These are phyloP conservation scores for Gambelia wislizenii DNA, from an alignment of 2,797 vertebrate genomes.

Conservation along the genomic window DNA sequence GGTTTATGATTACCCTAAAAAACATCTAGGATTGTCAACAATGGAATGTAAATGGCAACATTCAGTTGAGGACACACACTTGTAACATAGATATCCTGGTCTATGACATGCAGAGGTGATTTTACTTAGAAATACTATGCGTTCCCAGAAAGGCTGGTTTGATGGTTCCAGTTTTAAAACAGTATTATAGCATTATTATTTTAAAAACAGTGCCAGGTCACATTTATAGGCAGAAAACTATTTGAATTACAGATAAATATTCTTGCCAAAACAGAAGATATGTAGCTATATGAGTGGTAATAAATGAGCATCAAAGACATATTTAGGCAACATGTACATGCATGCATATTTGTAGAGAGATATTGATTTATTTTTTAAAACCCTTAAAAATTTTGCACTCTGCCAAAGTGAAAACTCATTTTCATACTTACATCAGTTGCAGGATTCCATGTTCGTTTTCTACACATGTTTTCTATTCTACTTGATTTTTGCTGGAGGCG, in stretches of 20 bases:
- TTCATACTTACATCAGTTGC: neutral
- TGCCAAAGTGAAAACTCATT: neutral
- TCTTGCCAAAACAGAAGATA: neutral
- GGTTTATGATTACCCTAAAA: neutral
- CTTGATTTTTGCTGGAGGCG: too few relatives aligned
- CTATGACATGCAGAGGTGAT: neutral
- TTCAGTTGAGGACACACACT: neutral
- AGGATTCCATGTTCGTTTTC: neutral
- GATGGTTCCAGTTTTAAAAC: neutral
- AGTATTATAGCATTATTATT: neutral
- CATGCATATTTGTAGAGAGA: neutral
- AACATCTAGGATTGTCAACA: neutral
- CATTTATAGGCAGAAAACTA: neutral
- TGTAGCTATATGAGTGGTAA: too few relatives aligned
- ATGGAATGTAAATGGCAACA: neutral
- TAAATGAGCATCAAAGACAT: neutral
- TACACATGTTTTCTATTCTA: neutral
- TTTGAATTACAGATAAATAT: neutral
- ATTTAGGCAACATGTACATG: neutral
- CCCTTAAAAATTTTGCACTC: neutral
- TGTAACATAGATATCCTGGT: neutral
- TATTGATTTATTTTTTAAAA: neutral
- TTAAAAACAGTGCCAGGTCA: neutral
- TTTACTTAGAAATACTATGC: neutral
- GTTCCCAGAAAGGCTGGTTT: neutral